A percentile compares a stretch with the other conserved stretches of the same genome.
Conservation (phyloP, 2,113 vertebrate genomes). For the Vulpes ferrilata region DNA sequence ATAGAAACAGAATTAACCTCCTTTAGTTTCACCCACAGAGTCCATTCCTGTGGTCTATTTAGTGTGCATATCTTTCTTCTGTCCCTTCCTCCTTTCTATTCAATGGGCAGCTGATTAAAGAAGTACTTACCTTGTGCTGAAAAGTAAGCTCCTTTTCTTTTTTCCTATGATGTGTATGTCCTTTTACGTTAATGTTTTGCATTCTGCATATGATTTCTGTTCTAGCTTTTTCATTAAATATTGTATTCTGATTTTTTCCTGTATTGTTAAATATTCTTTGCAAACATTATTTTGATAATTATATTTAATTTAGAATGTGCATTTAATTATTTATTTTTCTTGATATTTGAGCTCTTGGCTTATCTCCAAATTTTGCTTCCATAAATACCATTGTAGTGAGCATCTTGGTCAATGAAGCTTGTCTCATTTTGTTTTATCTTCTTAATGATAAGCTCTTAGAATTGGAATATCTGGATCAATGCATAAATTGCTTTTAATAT, state of each 20-base stretch:
- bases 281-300: constrained; percentile 16
- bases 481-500: background rate
- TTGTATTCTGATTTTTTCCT: background rate
- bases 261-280: background rate
- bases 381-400: constrained; percentile 15
- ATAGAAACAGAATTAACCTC: background rate
- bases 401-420: background rate
- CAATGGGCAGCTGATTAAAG: background rate
- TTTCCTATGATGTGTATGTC: background rate
- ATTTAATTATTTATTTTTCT: background rate
- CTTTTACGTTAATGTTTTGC: background rate
- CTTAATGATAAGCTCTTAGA: background rate
- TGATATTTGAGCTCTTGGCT: background rate
- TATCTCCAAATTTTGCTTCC: background rate
- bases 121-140: background rate
- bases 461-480: constrained; percentile 7
- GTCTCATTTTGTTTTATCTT: constrained; percentile 7
- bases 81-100: background rate
- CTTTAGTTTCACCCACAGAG: background rate
- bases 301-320: background rate
- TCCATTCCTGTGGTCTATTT: background rate
- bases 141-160: background rate
- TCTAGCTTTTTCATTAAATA: background rate
- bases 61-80: background rate
- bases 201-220: background rate